Percentiles rank a stretch among this genome's conserved stretches.
Conservation (phyloP, 2,888 invertebrate genomes). For the Epistrophe grossulariae region DNA sequence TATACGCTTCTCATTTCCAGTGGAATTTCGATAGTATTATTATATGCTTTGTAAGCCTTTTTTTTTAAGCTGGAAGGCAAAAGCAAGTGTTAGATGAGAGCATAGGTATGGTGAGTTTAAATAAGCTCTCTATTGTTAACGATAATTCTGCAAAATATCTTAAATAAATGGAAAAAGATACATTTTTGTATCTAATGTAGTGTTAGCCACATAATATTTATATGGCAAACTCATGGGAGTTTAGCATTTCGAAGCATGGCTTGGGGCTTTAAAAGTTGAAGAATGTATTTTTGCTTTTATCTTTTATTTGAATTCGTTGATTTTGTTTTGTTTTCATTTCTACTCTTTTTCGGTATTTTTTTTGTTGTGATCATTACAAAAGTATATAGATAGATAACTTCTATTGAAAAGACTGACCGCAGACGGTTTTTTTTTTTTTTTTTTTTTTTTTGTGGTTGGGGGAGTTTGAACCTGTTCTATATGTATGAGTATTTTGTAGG, state of each 20-base stretch:
- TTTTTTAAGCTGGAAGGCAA: constrained; percentile 39
- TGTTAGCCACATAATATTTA: constrained; percentile 34
- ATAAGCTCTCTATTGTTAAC: constrained; percentile 45
- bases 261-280: constrained; percentile 24
- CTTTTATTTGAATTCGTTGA: background rate
- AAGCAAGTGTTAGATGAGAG: constrained; percentile 17
- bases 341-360: constrained; percentile 20
- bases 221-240: constrained; percentile 14
- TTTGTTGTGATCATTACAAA: constrained; percentile 28
- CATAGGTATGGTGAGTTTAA: constrained; percentile 52
- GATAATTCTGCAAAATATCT: constrained; percentile 54
- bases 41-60: constrained; percentile 21
- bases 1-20: constrained; percentile 25
- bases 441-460: constrained; percentile 28
- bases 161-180: constrained; percentile 28
- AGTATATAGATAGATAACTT: constrained; percentile 16
- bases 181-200: constrained; percentile 58
- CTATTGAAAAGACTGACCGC: constrained; percentile 56
- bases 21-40: constrained; percentile 8
- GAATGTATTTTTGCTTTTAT: constrained; percentile 1
- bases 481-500: constrained; percentile 3
- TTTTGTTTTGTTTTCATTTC: constrained; percentile 6
- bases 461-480: constrained; percentile 67
- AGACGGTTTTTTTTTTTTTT: constrained; percentile 43
- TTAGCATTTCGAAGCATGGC: constrained; percentile 38